These are phyloP conservation scores for Gari tellinella DNA, from an alignment of 2,888 invertebrate genomes.

Conservation along the genomic window DNA sequence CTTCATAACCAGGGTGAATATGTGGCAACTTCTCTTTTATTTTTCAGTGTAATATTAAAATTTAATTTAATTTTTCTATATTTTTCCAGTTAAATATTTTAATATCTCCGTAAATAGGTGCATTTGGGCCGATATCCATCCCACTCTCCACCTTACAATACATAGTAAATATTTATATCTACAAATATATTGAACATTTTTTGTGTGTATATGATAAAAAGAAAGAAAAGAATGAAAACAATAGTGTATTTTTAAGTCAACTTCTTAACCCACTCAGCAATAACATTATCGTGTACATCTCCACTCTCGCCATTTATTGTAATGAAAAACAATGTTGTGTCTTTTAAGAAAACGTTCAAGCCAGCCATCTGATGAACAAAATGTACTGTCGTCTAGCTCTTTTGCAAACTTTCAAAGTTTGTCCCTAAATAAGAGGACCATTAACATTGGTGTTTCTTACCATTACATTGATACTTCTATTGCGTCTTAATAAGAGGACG, in stretches of 20 bases:
- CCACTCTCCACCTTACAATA: no score
- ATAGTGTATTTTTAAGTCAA: no score
- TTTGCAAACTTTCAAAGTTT: slow-evolving; percentile 15
- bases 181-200: no score
- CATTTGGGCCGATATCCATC: no score
- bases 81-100: no score
- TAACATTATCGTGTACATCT: slow-evolving; percentile 17
- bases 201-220: no score
- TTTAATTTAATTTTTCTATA: no score
- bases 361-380: slow-evolving; percentile 26
- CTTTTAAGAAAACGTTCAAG: slow-evolving; percentile 20
- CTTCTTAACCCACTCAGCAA: slow-evolving; percentile 29
- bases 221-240: no score
- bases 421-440: slow-evolving; percentile 23
- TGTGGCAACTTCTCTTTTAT: slow-evolving; percentile 10
- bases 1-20: slow-evolving; percentile 18
- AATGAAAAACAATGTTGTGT: slow-evolving; percentile 19
- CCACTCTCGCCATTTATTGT: slow-evolving; percentile 26
- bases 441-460: slow-evolving; percentile 1
- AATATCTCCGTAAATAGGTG: no score
- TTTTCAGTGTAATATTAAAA: no score
- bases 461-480: no score
- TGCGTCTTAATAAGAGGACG: slow-evolving; percentile 20
- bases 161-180: no score
- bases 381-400: slow-evolving; percentile 1